Percentiles rank a stretch among this genome's conserved stretches.
Evolutionary conservation across 2,888 invertebrate species (phyloP).

Genomic region (Nesidiocoris tenuis): DNA sequence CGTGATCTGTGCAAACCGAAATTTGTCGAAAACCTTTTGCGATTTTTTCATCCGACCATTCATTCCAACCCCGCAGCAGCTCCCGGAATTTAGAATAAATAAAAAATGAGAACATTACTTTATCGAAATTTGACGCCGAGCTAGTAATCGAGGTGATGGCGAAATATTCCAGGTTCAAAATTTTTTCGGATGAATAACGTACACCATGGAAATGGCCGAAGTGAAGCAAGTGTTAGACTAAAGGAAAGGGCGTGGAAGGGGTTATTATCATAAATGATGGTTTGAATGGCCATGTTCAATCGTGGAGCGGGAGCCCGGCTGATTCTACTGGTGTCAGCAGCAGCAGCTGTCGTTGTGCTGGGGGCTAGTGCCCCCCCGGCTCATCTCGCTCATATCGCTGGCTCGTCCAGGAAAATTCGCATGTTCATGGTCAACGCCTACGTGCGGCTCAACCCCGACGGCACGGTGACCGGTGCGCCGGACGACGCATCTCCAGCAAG

Average conservation of each 20-base stretch:
- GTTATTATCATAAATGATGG: slow-evolving; percentile 26
- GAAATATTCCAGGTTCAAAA: too few relatives aligned
- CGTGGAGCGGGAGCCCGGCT: slow-evolving; percentile 54
- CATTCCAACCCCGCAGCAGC: background rate
- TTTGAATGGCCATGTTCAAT: slow-evolving; percentile 41
- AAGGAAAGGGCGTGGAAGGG: slow-evolving; percentile 21
- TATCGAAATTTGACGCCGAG: background rate
- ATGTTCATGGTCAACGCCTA: slow-evolving; percentile 81
- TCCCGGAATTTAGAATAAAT: background rate
- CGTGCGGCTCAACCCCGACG: slow-evolving; percentile 79
- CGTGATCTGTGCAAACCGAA: too few relatives aligned
- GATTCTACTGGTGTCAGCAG: slow-evolving; percentile 43
- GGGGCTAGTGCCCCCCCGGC: slow-evolving; percentile 47
- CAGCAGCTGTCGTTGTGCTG: slow-evolving; percentile 53
- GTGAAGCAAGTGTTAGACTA: background rate
- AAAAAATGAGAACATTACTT: background rate
- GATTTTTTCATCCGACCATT: too few relatives aligned
- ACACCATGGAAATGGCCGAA: background rate
- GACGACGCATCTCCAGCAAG: slow-evolving; percentile 76
- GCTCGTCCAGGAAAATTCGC: slow-evolving; percentile 76
- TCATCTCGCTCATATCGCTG: slow-evolving; percentile 64
- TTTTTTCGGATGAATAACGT: too few relatives aligned
- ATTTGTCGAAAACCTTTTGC: too few relatives aligned
- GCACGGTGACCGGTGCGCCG: slow-evolving; percentile 78
- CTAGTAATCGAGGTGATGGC: too few relatives aligned